Percentiles rank a stretch among this genome's conserved stretches.
These are phyloP conservation scores for Vesta saturnalis DNA, from an alignment of 2,888 invertebrate genomes.

Conservation along the genomic window DNA sequence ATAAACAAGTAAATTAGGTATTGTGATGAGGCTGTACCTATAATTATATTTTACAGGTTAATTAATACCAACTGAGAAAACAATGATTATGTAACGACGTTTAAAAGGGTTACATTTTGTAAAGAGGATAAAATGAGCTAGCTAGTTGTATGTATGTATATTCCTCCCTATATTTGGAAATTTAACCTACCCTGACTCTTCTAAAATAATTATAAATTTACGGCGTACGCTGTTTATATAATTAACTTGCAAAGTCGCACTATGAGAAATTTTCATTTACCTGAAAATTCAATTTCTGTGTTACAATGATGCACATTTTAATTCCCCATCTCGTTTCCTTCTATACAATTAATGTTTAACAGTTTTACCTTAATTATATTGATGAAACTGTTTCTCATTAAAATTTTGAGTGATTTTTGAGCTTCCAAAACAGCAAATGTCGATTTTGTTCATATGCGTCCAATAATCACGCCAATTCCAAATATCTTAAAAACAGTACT, in stretches of 20 bases:
- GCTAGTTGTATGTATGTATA: neutral
- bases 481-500: too few relatives aligned
- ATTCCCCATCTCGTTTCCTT: neutral
- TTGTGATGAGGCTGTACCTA: too few relatives aligned
- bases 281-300: neutral
- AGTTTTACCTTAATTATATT: too few relatives aligned
- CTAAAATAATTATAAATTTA: conserved; percentile 8
- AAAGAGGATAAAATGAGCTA: conserved; percentile 6
- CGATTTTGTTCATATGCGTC: too few relatives aligned
- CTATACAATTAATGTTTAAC: too few relatives aligned
- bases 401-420: too few relatives aligned
- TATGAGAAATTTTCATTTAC: conserved; percentile 11
- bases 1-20: too few relatives aligned
- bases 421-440: too few relatives aligned
- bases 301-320: neutral
- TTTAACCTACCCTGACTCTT: neutral
- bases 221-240: conserved; percentile 4
- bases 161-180: neutral
- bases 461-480: too few relatives aligned
- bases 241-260: neutral
- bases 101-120: neutral
- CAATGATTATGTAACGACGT: neutral
- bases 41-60: too few relatives aligned
- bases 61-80: neutral
- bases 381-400: too few relatives aligned